Conservation (phyloP, 2,113 vertebrate genomes). For the Andinoacara biseriatus region DNA sequence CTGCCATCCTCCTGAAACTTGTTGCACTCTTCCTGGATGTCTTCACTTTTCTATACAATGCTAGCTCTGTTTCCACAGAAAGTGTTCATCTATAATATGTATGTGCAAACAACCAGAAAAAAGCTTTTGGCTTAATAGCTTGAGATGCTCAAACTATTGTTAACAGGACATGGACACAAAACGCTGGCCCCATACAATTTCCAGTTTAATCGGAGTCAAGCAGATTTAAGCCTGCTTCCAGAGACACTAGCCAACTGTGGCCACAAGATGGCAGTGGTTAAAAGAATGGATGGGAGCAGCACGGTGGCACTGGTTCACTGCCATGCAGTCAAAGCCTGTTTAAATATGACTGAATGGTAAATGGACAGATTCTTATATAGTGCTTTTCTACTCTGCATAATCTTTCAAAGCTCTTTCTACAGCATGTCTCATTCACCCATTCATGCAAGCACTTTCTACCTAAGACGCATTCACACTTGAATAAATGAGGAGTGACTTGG, state of each 20-base stretch:
- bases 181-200: background rate
- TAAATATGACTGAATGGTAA: background rate
- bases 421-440: too few species aligned
- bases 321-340: background rate
- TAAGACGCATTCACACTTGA: too few species aligned
- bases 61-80: background rate
- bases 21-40: too few species aligned
- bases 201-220: background rate
- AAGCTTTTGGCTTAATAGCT: background rate
- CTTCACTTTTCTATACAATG: background rate
- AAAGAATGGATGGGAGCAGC: too few species aligned
- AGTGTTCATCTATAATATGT: too few species aligned
- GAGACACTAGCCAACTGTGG: background rate
- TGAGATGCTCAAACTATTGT: background rate
- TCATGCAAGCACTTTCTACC: too few species aligned
- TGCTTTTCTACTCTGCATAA: too few species aligned
- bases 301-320: background rate
- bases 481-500: too few species aligned
- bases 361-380: too few species aligned
- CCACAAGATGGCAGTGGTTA: background rate
- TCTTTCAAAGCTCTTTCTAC: too few species aligned
- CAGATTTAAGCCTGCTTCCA: background rate
- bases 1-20: background rate
- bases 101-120: background rate
- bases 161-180: fast-evolving